These are phyloP conservation scores for Scaptomyza hsui DNA, from an alignment of 1,140 invertebrate species.

Conservation along the genomic window DNA sequence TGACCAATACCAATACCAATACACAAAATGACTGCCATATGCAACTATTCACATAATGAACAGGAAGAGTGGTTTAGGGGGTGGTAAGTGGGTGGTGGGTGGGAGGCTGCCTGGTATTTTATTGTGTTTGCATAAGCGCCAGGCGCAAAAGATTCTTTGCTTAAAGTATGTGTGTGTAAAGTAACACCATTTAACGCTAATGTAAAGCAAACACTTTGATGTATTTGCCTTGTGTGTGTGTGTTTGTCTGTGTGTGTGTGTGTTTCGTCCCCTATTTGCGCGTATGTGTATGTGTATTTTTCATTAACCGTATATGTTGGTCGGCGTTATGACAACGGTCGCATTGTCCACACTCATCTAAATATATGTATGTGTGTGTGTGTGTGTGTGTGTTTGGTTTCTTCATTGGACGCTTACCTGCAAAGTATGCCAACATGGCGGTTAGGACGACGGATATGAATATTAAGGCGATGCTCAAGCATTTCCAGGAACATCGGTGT, in stretches of 20 bases:
- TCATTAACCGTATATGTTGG: conserved; percentile 66
- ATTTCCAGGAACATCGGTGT: conserved; percentile 97
- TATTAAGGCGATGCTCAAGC: conserved; percentile 95
- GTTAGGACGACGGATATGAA: conserved; percentile 93
- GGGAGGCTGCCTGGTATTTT: conserved; percentile 3
- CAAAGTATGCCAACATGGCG: conserved; percentile 96
- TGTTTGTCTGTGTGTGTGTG: conserved; percentile 20
- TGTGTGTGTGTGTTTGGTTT: too few relatives aligned
- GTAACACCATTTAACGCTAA: conserved; percentile 82
- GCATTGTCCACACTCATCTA: conserved; percentile 32
- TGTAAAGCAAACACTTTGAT: conserved; percentile 78
- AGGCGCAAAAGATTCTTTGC: conserved; percentile 54
- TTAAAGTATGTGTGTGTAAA: conserved; percentile 47
- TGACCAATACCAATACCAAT: conserved; percentile 9
- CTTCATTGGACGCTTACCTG: conserved; percentile 88
- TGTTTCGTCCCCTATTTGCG: conserved; percentile 51
- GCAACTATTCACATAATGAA: conserved; percentile 60
- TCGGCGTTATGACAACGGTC: conserved; percentile 58
- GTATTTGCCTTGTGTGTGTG: conserved; percentile 62
- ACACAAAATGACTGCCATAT: conserved; percentile 22
- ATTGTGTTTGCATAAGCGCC: conserved; percentile 52
- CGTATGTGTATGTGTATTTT: conserved; percentile 77
- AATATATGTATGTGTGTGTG: not conserved
- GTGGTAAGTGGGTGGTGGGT: not conserved
- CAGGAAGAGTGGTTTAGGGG: not conserved